A percentile compares a stretch with the other conserved stretches of the same genome.
Evolutionary conservation across 1,140 invertebrate genomes (phyloP).

Genomic region (Polyergus mexicanus): DNA sequence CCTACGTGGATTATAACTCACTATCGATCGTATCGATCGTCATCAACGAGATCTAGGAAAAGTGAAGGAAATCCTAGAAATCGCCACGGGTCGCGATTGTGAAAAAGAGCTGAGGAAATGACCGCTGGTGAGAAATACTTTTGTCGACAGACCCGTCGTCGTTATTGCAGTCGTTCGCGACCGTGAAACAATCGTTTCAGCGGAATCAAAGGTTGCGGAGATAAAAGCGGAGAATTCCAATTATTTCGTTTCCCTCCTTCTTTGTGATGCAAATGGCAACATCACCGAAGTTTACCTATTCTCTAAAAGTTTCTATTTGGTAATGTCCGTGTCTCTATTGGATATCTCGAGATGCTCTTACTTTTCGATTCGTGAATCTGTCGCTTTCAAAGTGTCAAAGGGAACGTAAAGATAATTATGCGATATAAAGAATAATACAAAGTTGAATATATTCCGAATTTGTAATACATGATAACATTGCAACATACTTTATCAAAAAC

Average conservation of each 20-base stretch:
- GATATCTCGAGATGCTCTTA: not conserved
- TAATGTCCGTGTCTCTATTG: not conserved
- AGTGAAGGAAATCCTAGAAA: slow-evolving; percentile 26
- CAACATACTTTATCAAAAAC: not conserved
- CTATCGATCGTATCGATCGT: slow-evolving; percentile 36
- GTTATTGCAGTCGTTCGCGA: slow-evolving; percentile 7
- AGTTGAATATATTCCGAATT: not conserved
- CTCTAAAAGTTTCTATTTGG: not conserved
- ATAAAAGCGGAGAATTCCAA: not conserved
- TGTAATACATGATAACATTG: not conserved
- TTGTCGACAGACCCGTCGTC: not conserved
- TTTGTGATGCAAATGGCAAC: not conserved
- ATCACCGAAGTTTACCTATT: not conserved
- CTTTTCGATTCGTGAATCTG: not conserved
- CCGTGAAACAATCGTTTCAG: slow-evolving; percentile 37
- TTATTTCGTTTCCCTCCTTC: not conserved
- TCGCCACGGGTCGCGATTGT: slow-evolving; percentile 15
- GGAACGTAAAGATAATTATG: slow-evolving; percentile 19
- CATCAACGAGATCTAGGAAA: slow-evolving; percentile 27
- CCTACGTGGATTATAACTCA: slow-evolving; percentile 55
- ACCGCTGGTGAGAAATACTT: slow-evolving; percentile 8
- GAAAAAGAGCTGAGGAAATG: slow-evolving; percentile 10
- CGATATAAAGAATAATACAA: not conserved
- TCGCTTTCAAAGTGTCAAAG: not conserved
- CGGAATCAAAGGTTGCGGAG: slow-evolving; percentile 1